These are phyloP conservation scores for Rousettus leschenaultii DNA, from an alignment of 2,113 vertebrate species.

Conservation along the genomic window DNA sequence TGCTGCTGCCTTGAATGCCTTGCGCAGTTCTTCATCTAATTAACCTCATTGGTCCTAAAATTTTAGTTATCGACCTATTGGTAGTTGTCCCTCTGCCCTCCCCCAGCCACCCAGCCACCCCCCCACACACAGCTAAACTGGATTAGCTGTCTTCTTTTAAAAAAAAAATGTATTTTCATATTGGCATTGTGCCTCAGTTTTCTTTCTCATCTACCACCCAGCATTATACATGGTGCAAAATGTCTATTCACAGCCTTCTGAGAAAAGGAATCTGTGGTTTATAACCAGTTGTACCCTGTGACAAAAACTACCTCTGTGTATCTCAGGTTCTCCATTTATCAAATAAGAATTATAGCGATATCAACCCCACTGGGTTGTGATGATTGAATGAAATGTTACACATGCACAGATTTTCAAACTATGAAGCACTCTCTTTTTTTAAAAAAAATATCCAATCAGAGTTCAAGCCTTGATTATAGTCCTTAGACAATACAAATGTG, in stretches of 20 bases:
- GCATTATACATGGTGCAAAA: background rate
- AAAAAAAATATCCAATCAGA: conserved; percentile 9
- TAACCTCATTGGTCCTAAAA: background rate
- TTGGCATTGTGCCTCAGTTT: background rate
- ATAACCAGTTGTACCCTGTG: background rate
- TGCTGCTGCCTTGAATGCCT: background rate
- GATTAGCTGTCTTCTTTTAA: background rate
- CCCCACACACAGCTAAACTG: background rate
- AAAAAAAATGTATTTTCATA: background rate
- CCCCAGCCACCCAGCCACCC: background rate
- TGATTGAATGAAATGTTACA: background rate
- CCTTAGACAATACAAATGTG: conserved; percentile 38
- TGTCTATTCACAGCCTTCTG: background rate
- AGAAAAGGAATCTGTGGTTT: background rate
- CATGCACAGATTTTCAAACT: conserved; percentile 14
- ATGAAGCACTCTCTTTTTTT: background rate
- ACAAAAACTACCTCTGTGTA: background rate
- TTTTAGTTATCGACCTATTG: background rate
- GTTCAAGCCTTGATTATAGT: background rate
- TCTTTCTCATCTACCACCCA: background rate
- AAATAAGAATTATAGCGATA: background rate
- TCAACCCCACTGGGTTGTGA: background rate
- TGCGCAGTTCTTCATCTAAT: background rate
- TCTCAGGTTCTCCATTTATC: background rate
- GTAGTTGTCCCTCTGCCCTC: background rate